Base-by-base conservation (phyloP, 2,113 vertebrate species). In the Perca flavescens region DNA sequence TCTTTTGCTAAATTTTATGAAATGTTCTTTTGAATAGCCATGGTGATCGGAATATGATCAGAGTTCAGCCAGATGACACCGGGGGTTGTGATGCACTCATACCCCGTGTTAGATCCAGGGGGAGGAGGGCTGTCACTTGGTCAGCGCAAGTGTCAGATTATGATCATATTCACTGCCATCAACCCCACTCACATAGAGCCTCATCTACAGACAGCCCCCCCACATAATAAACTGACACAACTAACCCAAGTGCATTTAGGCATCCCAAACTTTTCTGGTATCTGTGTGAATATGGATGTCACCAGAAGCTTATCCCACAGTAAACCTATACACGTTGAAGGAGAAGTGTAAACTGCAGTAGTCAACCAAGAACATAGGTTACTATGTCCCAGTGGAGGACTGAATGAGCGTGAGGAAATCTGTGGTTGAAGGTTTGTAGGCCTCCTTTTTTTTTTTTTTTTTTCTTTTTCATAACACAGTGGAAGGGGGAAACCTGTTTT, bases 401-500 rank as follows among this genome's bases (percentile, higher is more conserved):
- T 49, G 65, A 40, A 46, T n/a, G 67, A 71, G 57, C 52, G 3
- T 58, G 19, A 63, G 40, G 65, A 62, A 43, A 43, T 76, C 11
- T 66, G 53, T 89, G 62, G 47, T 34, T 82, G 67, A 64, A 78
- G 79, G 69, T 78, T 79, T 85, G 64, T 50, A 63, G 81, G 61
- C 76, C 71, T 74, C 43, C 34, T 57, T 64, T 49, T 64, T 54
- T 46, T 74, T 54, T 61, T 19, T 31, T 68, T 31, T 74, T 43
- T 75, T 66, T 16, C 25, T 68, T 31, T 80, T 75, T 66, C n/a
- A 52, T 50, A 49, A 36, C 80, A 56, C 70, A 69, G 53, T 68
- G 13, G 46, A 82, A 63, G 72, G 61, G 65, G 66, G 72, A 75
- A 85, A 81, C 73, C 74, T 80, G 82, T 82, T 82, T 80, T 85